phyloP scores from a whole-genome alignment of 2,797 vertebrate genomes.

The Galago senegalensis region DNA sequence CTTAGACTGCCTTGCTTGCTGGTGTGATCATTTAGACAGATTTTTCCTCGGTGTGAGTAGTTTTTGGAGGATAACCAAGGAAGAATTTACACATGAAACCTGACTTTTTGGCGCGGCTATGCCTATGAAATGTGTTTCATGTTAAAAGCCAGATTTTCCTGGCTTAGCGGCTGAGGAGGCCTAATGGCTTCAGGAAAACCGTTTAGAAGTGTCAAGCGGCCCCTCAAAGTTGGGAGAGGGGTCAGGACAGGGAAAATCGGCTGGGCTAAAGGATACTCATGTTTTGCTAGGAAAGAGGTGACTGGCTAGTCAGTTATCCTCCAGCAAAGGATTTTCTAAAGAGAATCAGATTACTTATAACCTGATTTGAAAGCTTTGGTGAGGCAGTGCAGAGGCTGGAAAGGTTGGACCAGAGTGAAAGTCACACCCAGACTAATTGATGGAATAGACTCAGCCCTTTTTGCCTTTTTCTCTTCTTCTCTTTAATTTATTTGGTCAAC shows the following conservation, averaged over 20 bases:
- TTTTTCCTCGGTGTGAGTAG: conserved; percentile 16
- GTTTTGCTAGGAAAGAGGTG: neutral
- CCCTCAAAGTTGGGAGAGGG: neutral
- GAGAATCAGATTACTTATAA: neutral
- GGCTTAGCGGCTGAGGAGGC: conserved; percentile 49
- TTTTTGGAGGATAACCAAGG: conserved; percentile 70
- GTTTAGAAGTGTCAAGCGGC: conserved; percentile 16
- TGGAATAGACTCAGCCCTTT: neutral
- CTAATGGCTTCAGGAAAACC: conserved; percentile 62
- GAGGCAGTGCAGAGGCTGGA: neutral
- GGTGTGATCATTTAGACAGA: conserved; percentile 55
- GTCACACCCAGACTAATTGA: neutral
- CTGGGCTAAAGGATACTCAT: neutral
- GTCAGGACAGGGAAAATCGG: neutral
- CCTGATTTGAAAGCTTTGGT: neutral
- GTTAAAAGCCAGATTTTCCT: conserved; percentile 73
- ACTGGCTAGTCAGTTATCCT: neutral
- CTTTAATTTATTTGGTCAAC: neutral
- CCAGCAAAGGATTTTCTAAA: neutral
- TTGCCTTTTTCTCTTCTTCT: neutral
- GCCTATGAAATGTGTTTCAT: conserved; percentile 56
- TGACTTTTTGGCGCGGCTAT: conserved; percentile 21
- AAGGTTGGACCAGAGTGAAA: neutral
- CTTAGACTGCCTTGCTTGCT: conserved; percentile 46
- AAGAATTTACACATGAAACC: conserved; percentile 65